Evolutionary conservation across 2,797 vertebrate genomes (phyloP).

Genomic region (Bryconaethiops microstoma): DNA sequence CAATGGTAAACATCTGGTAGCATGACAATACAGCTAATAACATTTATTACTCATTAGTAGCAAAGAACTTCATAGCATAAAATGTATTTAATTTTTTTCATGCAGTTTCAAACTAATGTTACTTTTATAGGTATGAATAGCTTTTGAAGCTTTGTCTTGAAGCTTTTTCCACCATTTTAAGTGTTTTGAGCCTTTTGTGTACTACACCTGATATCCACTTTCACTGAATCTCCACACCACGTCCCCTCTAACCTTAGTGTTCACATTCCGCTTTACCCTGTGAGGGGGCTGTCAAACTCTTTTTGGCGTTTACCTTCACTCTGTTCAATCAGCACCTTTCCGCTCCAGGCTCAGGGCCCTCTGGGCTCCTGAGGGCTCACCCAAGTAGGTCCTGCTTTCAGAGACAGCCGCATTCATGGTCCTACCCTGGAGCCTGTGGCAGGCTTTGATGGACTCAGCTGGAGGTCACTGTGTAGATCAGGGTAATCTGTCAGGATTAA

Average conservation of each 20-base stretch:
- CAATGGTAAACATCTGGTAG: not conserved
- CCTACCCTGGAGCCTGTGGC: conserved; percentile 56
- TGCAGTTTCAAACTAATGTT: too few relatives aligned
- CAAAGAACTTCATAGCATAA: not conserved
- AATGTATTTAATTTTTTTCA: too few relatives aligned
- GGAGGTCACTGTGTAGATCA: conserved; percentile 61
- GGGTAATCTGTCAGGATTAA: conserved; percentile 63
- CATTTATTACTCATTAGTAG: not conserved
- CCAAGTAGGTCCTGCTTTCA: conserved; percentile 62
- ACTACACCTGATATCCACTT: conserved; percentile 2
- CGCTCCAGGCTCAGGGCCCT: conserved; percentile 49
- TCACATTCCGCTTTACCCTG: conserved; percentile 69
- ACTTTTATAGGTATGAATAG: conserved; percentile 24
- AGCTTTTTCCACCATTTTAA: not conserved
- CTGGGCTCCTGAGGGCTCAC: conserved; percentile 53
- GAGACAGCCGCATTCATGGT: conserved; percentile 62
- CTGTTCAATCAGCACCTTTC: conserved; percentile 68
- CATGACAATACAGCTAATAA: not conserved
- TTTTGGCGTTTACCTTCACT: conserved; percentile 58
- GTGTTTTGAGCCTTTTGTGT: not conserved
- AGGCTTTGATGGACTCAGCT: conserved; percentile 69
- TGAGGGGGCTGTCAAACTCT: conserved; percentile 64
- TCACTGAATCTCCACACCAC: conserved; percentile 1
- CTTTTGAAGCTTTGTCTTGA: not conserved
- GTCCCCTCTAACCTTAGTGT: conserved; percentile 40